Evolutionary conservation across 1,140 invertebrate species (phyloP), one percentile per base, ranked within the genome.

Genomic region (Lutraria rhynchaena): DNA sequence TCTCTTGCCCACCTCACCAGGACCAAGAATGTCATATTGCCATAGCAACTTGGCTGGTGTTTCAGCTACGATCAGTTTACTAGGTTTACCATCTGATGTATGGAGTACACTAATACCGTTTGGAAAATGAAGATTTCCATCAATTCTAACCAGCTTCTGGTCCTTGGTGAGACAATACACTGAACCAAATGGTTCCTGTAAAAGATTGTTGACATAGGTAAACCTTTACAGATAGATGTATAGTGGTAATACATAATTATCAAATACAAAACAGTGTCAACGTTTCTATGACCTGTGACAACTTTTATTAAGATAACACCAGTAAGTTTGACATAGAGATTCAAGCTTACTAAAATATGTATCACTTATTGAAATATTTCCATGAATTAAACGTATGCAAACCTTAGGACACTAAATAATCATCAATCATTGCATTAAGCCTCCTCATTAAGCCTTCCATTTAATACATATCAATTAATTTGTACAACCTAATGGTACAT

Each of bases 71-170:
- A 90, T 89, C 13, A 91, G 78, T 58, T 83, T 86, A 15, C 65
- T 29, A 3, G 89, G 88, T 53, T 53, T 70, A 0, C 84, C 86
- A 67, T 88, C 85, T 4, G 53, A 65, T 22, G 82, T 57, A 46
- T 90, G 89, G 19, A 82, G 70, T 3, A 91, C 89, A 51, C 87
- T 88, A 61, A 91, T 87, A 33, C 90, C 90, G 81, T 91, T 91
- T 15, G 89, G 86, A 69, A 91, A 91, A n/a, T 67, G 53, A 53
- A 87, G 51, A 4, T 86, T 87, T 29, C 86, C 87, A 55, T 89
- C 89, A 19, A 90, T 67, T 22, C 81, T 81, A 29, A 89, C 69
- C 17, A 89, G 69, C 31, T 83, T 58, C 71, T 85, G 69, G n/a
- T 84, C 77, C 13, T 83, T 86, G 3, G 87, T 88, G 15, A 84